Base-by-base conservation (phyloP, 1,140 invertebrate genomes). In the Phymorhynchus buccinoides region DNA sequence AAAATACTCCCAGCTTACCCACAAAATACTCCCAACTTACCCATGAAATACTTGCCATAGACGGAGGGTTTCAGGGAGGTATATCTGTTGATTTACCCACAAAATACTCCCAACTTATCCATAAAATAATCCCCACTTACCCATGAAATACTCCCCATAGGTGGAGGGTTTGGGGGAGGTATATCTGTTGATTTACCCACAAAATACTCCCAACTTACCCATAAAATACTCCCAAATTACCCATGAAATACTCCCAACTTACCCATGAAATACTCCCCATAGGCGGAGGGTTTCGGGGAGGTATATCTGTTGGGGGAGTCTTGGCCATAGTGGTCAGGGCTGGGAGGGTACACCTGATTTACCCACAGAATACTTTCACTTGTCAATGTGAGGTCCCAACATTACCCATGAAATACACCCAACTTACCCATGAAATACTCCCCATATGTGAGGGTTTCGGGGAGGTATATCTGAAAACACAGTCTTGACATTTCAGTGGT, bases 401-500 rank as follows among this genome's bases (percentile, higher is more conserved):
- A 12, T 52, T 22, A 52, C 22, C 27, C 3, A 27, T 42, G 30
- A 30, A 27, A 66, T 4, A 3, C 73, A 39, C 18, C 42, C 71
- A 1, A 92, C 91, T 91, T 91, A 94, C 94, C 94, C 88, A 94
- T 93, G 86, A 93, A 95, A 92, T 96, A 95, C 39, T 95, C 94
- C 35, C 93, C 93, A 92, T 95, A 95, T 89, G 94, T 91, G 93
- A 87, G 71, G 92, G 95, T 92, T 97, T 97, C 35, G 96, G 96
- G 81, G 96, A 97, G 62, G 71, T 86, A 94, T 97, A 98, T 90
- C 97, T 95, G 22, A 27, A 27, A 30, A 96, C 96, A 16, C 96
- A 96, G 91, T 97, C 96, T 93, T 96, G 95, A n/a, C 95, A 96
- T 93, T 97, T n/a, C n/a, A 98, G 91, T 98, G 97, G 92, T 97